Conservation (phyloP, 1,140 invertebrate genomes). For the Drosophila pachea region DNA sequence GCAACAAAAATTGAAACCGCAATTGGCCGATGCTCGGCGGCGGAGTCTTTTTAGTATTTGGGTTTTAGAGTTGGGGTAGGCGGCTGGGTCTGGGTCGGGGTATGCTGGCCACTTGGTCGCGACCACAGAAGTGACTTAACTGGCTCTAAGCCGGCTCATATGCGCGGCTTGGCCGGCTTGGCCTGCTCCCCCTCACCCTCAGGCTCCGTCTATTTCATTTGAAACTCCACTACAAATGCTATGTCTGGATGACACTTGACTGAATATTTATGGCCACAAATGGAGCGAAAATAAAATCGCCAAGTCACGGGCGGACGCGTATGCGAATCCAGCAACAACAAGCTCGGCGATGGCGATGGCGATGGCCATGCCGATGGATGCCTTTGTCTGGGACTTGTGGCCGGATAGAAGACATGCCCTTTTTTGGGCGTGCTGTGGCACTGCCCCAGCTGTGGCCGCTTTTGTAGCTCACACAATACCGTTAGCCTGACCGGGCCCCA, state of each 20-base stretch:
- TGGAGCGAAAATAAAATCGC: slow-evolving; percentile 77
- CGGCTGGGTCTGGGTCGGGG: not conserved
- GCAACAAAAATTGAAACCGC: slow-evolving; percentile 17
- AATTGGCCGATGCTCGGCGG: slow-evolving; percentile 32
- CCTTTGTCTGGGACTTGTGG: slow-evolving; percentile 33
- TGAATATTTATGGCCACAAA: slow-evolving; percentile 77
- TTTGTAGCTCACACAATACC: slow-evolving; percentile 43
- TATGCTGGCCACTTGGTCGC: slow-evolving; percentile 63
- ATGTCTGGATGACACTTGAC: slow-evolving; percentile 73
- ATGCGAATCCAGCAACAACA: slow-evolving; percentile 3
- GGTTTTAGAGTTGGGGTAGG: slow-evolving; percentile 28
- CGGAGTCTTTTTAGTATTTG: slow-evolving; percentile 25
- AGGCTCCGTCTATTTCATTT: slow-evolving; percentile 65
- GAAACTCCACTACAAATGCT: slow-evolving; percentile 73
- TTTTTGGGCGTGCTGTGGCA: slow-evolving; percentile 56
- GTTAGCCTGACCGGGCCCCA: slow-evolving; percentile 57
- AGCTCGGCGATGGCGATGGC: slow-evolving; percentile 35
- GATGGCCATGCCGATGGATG: slow-evolving; percentile 39
- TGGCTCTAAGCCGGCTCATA: slow-evolving; percentile 70
- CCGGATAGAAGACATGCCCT: slow-evolving; percentile 59
- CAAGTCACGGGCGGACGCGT: slow-evolving; percentile 61
- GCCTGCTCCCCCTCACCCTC: not conserved
- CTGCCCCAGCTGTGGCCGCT: slow-evolving; percentile 38
- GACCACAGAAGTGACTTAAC: slow-evolving; percentile 76
- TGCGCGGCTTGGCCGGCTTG: slow-evolving; percentile 7